phyloP scores from a whole-genome alignment of 1,140 invertebrate species.

The Diachasma alloeum region DNA sequence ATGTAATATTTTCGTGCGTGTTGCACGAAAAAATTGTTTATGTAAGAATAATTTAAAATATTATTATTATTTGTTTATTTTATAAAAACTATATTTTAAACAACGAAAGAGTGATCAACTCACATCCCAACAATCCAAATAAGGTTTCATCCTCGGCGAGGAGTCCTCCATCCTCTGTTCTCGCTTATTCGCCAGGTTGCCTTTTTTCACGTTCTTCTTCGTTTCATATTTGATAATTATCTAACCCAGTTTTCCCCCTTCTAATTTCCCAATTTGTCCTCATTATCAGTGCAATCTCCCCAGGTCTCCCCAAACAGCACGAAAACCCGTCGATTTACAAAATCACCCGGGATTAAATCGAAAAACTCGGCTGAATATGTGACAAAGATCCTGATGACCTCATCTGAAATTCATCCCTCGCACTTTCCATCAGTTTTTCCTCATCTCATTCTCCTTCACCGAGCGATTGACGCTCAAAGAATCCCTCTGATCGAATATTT shows the following conservation, averaged over 20 bases:
- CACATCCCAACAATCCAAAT: conserved; percentile 64
- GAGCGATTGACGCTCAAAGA: background rate
- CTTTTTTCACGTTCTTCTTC: background rate
- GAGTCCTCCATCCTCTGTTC: conserved; percentile 55
- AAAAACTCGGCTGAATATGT: background rate
- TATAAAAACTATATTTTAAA: no score
- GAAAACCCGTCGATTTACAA: background rate
- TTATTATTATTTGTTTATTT: no score
- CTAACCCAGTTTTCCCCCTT: conserved; percentile 8
- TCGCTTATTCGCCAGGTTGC: background rate
- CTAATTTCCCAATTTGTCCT: conserved; percentile 5
- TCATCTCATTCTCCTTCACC: background rate
- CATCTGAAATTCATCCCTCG: background rate
- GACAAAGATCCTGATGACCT: background rate
- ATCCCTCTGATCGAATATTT: background rate
- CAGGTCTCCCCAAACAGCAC: background rate
- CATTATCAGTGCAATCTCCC: conserved; percentile 32
- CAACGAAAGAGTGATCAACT: conserved; percentile 36
- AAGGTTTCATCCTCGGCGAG: conserved; percentile 59
- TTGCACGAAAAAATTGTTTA: no score
- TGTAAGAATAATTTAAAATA: no score
- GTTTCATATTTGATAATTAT: background rate
- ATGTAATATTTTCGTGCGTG: no score
- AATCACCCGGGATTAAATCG: background rate
- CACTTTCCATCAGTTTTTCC: background rate